Base-by-base conservation (phyloP, 1,140 invertebrate species). In the Episyrphus balteatus region DNA sequence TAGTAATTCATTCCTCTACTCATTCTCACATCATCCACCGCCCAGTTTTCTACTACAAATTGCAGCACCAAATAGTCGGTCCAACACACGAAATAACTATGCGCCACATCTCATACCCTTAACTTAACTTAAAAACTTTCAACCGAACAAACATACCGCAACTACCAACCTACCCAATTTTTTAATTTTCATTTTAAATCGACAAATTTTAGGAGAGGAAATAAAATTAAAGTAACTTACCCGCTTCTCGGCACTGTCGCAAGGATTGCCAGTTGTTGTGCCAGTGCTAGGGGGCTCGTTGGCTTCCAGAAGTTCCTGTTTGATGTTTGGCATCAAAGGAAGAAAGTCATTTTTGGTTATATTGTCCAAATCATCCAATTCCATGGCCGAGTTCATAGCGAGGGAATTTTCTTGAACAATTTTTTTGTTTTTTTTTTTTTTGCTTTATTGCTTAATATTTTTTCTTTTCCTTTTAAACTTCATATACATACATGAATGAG, bases 171-270 rank as follows among this genome's bases (percentile, higher is more conserved):
- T 55, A 61, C 59, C 59, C 59, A 59, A 61, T 61, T 48, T 50
- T 50, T 55, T 51, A 54, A 56, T 54, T 55, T 9, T 13, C 50
- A 51, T 40, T 39, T 36, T 50, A 48, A 47, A 51, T 52, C 61
- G 54, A 56, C 54, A 56, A 52, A 59, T 46, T 48, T 9, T 15
- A 34, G 33, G 59, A 39, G 53, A 59, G 58, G 38, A 42, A 19
- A 21, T 39, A 39, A 48, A 33, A 26, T 26, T 5, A 26, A 26
- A 26, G 3, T 36, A 17, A 52, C 63, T 66, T 61, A 66, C 63
- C 55, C 63, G 50, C 52, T 67, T 67, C 21, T 67, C 64, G 14
- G 61, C 64, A 40, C 64, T 67, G 44, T 67, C 64, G 46, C 64
- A 67, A 26, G 64, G 60, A 56, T 67, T 66, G 9, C 61, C 57